A percentile compares a stretch with the other conserved stretches of the same genome.
Conservation (phyloP, 2,888 invertebrate genomes). For the Patella caerulea region DNA sequence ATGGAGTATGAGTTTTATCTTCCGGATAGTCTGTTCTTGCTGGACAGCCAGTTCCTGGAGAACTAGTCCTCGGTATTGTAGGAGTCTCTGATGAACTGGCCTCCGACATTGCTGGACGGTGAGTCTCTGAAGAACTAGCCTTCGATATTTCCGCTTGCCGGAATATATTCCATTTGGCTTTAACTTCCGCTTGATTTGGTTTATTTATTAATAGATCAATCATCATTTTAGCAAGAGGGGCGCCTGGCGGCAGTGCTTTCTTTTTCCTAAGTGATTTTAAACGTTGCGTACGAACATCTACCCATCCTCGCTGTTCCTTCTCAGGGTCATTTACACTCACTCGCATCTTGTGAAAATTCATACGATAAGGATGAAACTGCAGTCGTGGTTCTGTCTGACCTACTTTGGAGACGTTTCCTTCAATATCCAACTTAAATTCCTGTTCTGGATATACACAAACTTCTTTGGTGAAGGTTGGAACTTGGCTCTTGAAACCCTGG, state of each 20-base stretch:
- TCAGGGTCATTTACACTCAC: slow-evolving; percentile 27
- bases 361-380: slow-evolving; percentile 42
- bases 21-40: too few species aligned
- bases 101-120: too few species aligned
- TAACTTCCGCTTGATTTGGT: not conserved
- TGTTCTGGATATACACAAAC: slow-evolving; percentile 26
- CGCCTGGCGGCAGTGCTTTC: slow-evolving; percentile 10
- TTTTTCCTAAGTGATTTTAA: slow-evolving; percentile 12
- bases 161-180: too few species aligned
- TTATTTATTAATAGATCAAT: not conserved
- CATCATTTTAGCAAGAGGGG: not conserved
- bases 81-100: too few species aligned
- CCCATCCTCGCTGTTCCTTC: slow-evolving; percentile 22
- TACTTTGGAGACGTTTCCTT: slow-evolving; percentile 8
- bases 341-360: slow-evolving; percentile 37
- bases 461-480: slow-evolving; percentile 32
- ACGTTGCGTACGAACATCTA: slow-evolving; percentile 23
- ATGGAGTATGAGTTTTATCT: too few species aligned
- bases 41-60: too few species aligned
- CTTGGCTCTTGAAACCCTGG: slow-evolving; percentile 34
- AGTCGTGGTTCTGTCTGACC: not conserved
- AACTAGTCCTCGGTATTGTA: too few species aligned
- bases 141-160: too few species aligned
- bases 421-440: slow-evolving; percentile 25
- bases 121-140: too few species aligned